Conservation (phyloP, 30 jellyfish, hydroid and myxozoan genomes). For the Aurelia coerulea region DNA sequence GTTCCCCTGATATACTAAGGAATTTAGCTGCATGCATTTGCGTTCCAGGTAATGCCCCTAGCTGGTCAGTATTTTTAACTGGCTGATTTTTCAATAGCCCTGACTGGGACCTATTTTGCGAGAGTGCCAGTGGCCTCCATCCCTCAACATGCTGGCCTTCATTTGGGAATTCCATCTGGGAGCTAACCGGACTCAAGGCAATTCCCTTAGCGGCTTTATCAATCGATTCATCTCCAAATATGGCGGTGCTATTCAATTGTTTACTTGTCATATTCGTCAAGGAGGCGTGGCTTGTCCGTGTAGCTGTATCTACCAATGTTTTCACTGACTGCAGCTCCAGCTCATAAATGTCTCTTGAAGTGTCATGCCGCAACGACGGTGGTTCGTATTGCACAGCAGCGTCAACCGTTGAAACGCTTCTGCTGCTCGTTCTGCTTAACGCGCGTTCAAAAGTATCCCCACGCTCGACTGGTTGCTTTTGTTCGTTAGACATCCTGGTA, state of each 20-base stretch:
- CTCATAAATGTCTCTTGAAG: too few relatives aligned
- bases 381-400: constrained; percentile 36
- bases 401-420: constrained; percentile 10
- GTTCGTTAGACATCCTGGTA: background rate
- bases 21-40: background rate
- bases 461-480: constrained; percentile 32
- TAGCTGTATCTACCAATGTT: background rate
- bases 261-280: background rate
- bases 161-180: constrained; percentile 4
- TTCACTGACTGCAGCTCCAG: too few relatives aligned
- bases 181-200: constrained; percentile 37
- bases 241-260: constrained; percentile 54
- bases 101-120: background rate
- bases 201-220: constrained; percentile 34
- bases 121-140: constrained; percentile 40
- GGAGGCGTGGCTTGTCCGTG: background rate
- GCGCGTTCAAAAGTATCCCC: constrained; percentile 40
- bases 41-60: too few relatives aligned
- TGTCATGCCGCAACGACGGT: background rate
- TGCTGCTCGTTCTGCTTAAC: background rate
- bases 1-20: constrained; percentile 10
- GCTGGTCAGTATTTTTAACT: too few relatives aligned
- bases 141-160: background rate
- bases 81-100: background rate
- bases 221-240: constrained; percentile 26